Conservation (phyloP, 53 echinoderm and acorn worm species). For the Hippasteria phrygiana region DNA sequence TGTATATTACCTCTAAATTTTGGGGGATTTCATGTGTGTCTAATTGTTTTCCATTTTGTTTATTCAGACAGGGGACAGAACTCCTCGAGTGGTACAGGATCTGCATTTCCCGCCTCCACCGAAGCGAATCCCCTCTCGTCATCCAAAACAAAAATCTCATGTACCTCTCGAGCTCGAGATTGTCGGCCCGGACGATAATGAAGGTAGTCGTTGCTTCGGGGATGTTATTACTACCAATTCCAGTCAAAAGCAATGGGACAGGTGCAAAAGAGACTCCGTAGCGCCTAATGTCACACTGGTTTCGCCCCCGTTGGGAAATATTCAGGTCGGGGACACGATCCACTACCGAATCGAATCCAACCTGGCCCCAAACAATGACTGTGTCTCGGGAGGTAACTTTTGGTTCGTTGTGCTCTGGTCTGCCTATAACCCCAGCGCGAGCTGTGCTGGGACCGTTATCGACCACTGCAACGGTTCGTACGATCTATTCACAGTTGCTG, state of each 20-base stretch:
- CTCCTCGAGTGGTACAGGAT: neutral
- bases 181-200: neutral
- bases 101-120: neutral
- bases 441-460: slow-evolving; percentile 16
- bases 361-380: neutral
- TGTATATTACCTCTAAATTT: too few relatives aligned
- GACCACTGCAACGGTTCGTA: slow-evolving; percentile 50
- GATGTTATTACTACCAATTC: neutral
- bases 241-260: slow-evolving; percentile 6
- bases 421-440: neutral
- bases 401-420: slow-evolving; percentile 29
- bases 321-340: slow-evolving; percentile 5
- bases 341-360: slow-evolving; percentile 49
- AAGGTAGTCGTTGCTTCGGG: neutral
- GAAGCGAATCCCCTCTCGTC: neutral
- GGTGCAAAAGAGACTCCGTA: slow-evolving; percentile 15
- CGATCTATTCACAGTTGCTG: slow-evolving; percentile 22
- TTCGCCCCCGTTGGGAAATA: neutral
- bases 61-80: neutral
- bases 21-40: neutral
- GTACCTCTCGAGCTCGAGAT: neutral
- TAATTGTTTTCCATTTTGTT: neutral
- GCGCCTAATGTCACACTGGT: slow-evolving; percentile 28
- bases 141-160: neutral
- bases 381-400: slow-evolving; percentile 39